A percentile compares a stretch with the other conserved stretches of the same genome.
phyloP scores from a whole-genome alignment of 1,140 invertebrate genomes.

The Ceratina calcarata region DNA sequence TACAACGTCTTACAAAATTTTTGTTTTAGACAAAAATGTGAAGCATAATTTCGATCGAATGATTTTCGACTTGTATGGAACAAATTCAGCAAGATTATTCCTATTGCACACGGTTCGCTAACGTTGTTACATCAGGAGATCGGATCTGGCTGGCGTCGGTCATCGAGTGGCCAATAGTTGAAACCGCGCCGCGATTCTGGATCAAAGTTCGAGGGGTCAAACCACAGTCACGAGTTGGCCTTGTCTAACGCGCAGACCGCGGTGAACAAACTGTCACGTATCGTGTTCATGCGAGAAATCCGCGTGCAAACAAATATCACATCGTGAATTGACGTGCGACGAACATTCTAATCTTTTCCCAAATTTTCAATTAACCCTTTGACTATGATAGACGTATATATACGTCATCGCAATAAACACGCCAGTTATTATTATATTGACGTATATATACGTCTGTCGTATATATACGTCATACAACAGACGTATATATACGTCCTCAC shows the following conservation, averaged over 20 bases:
- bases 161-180: slow-evolving; percentile 22
- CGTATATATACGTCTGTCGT: too few relatives aligned
- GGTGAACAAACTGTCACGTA: not conserved
- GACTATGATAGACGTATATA: too few relatives aligned
- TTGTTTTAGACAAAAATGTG: too few relatives aligned
- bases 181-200: slow-evolving; percentile 23
- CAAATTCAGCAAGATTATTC: not conserved
- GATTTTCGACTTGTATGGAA: not conserved
- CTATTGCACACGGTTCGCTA: not conserved
- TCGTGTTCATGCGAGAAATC: not conserved
- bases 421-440: too few relatives aligned
- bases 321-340: not conserved
- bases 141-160: not conserved
- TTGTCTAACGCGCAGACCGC: not conserved
- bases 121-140: slow-evolving; percentile 5
- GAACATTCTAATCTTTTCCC: too few relatives aligned
- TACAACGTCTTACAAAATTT: too few relatives aligned
- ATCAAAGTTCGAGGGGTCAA: slow-evolving; percentile 43
- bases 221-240: slow-evolving; percentile 38
- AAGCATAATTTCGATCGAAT: not conserved
- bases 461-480: too few relatives aligned
- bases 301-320: not conserved
- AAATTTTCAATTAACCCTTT: too few relatives aligned
- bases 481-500: too few relatives aligned
- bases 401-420: too few relatives aligned